Conservation (phyloP, 2,113 vertebrate genomes). For the Abramis brama region DNA sequence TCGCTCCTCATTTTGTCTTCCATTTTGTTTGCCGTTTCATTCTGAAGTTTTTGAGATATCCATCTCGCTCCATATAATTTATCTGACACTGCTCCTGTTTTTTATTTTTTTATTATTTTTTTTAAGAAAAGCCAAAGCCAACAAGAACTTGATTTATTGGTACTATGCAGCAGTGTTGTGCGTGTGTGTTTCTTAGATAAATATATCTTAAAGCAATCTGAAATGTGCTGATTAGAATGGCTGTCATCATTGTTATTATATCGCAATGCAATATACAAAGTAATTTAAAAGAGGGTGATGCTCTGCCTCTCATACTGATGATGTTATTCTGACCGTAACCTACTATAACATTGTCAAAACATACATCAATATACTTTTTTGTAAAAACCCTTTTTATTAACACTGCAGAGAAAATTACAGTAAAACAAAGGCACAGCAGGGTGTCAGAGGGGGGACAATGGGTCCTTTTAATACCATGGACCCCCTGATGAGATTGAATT, state of each 20-base stretch:
- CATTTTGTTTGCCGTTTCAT: slow-evolving; percentile 48
- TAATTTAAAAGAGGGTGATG: slow-evolving; percentile 15
- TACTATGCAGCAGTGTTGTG: neutral
- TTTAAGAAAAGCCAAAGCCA: slow-evolving; percentile 31
- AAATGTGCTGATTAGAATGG: slow-evolving; percentile 18
- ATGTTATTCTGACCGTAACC: neutral
- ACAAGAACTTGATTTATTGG: slow-evolving; percentile 28
- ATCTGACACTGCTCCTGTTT: slow-evolving; percentile 30
- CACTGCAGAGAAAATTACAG: neutral
- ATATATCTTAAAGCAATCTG: neutral
- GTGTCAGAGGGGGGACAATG: neutral
- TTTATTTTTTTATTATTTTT: neutral
- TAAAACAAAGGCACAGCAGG: neutral
- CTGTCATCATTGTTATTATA: slow-evolving; percentile 3
- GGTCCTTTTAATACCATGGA: neutral
- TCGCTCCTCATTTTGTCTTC: slow-evolving; percentile 36
- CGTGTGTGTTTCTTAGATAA: neutral
- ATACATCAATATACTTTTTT: neutral
- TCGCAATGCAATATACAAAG: neutral
- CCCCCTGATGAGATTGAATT: neutral
- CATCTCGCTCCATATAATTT: slow-evolving; percentile 43
- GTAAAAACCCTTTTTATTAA: neutral
- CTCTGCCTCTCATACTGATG: slow-evolving; percentile 23
- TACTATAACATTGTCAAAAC: neutral
- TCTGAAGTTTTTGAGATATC: slow-evolving; percentile 44